A percentile compares a stretch with the other conserved stretches of the same genome.
phyloP scores from a whole-genome alignment of 2,113 vertebrate species.

The Cygnus buccinator region DNA sequence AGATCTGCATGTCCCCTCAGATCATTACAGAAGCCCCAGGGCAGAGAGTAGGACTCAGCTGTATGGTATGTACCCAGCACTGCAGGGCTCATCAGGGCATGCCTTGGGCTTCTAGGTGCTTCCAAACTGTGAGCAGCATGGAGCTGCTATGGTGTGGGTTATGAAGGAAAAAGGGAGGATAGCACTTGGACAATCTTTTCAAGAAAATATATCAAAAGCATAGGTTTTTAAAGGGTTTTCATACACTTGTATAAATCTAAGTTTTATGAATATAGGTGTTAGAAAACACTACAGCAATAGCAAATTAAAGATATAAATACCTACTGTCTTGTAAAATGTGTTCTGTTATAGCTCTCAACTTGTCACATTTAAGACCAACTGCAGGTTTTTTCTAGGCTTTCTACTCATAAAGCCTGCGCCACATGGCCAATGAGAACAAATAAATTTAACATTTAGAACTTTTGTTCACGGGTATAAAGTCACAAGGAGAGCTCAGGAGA shows the following conservation, averaged over 20 bases:
- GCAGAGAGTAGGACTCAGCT: rapidly evolving
- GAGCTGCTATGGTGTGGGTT: rapidly evolving
- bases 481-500: neutral
- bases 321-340: neutral
- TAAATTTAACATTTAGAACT: neutral
- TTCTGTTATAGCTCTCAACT: neutral
- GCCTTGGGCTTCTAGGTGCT: rapidly evolving
- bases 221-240: neutral
- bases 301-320: neutral
- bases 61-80: rapidly evolving
- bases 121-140: neutral
- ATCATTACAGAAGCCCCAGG: neutral
- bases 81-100: rapidly evolving
- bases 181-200: neutral
- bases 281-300: neutral
- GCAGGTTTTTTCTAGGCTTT: neutral
- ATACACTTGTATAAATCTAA: neutral
- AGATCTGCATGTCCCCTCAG: neutral
- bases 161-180: neutral
- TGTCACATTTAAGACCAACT: neutral
- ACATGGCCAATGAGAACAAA: neutral
- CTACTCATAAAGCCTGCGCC: neutral
- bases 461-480: neutral
- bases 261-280: neutral
- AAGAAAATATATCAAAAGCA: neutral